A percentile compares a stretch with the other conserved stretches of the same genome.
phyloP scores from a whole-genome alignment of 2,888 invertebrate species.

The Tuberolachnus salignus region DNA sequence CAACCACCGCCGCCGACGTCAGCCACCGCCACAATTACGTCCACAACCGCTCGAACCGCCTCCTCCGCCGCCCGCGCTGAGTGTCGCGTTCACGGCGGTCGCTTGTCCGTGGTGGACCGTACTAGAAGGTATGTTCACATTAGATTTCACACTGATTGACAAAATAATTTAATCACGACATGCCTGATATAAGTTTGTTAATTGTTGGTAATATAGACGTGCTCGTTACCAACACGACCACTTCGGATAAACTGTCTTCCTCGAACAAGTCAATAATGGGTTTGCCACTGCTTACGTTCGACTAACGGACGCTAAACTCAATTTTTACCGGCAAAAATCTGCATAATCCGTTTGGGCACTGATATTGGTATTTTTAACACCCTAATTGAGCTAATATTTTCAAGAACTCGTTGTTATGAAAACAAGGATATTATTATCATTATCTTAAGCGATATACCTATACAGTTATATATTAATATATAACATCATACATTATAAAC shows the following conservation, averaged over 20 bases:
- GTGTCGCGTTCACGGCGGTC: conserved; percentile 26
- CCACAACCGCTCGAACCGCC: conserved; percentile 25
- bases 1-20: background rate
- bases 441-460: too few relatives aligned
- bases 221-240: background rate
- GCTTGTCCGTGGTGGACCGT: conserved; percentile 43
- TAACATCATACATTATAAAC: too few relatives aligned
- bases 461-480: too few relatives aligned
- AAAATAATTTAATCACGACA: too few relatives aligned
- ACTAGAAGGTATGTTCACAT: conserved; percentile 8
- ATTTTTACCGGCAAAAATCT: too few relatives aligned
- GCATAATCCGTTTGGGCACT: too few relatives aligned
- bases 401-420: too few relatives aligned
- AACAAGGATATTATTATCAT: too few relatives aligned
- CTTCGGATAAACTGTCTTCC: background rate
- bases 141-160: background rate
- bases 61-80: conserved; percentile 16
- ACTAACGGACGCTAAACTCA: background rate
- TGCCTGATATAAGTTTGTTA: too few relatives aligned
- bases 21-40: background rate
- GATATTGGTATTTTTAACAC: too few relatives aligned
- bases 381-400: too few relatives aligned
- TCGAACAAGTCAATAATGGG: background rate
- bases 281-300: conserved; percentile 26
- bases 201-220: background rate